phyloP scores from a whole-genome alignment of 2,113 vertebrate genomes.

The Urocolius indicus region DNA sequence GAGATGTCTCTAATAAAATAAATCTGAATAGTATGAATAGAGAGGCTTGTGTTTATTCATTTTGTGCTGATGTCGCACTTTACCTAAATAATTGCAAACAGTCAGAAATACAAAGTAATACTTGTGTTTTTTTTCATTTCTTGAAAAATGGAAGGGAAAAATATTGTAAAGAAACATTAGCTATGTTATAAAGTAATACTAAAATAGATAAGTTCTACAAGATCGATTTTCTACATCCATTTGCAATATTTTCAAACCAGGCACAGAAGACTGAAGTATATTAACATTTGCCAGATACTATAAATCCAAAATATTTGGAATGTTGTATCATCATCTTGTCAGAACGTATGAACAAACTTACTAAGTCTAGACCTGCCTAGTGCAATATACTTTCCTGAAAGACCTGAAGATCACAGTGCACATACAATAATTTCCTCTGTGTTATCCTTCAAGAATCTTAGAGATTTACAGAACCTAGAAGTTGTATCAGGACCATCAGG shows the following conservation, averaged over 20 bases:
- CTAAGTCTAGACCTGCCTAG: neutral
- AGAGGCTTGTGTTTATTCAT: neutral
- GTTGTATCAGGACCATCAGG: neutral
- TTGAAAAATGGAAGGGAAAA: neutral
- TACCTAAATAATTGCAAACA: neutral
- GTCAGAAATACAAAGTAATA: neutral
- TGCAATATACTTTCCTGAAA: neutral
- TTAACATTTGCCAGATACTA: neutral
- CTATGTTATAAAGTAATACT: neutral
- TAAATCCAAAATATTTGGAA: neutral
- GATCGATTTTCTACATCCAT: neutral
- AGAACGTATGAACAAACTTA: neutral
- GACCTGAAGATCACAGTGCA: fast-evolving
- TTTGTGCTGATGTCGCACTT: neutral
- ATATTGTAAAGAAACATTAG: neutral
- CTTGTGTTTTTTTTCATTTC: neutral
- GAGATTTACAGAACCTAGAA: neutral
- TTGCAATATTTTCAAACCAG: neutral
- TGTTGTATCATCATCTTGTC: neutral
- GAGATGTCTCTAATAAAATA: neutral
- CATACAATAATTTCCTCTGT: neutral
- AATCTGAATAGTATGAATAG: neutral
- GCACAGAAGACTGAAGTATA: neutral
- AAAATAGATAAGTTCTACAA: neutral
- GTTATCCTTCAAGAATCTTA: neutral